phyloP scores from a whole-genome alignment of 1,140 invertebrate genomes.

The Aporrectodea caliginosa region DNA sequence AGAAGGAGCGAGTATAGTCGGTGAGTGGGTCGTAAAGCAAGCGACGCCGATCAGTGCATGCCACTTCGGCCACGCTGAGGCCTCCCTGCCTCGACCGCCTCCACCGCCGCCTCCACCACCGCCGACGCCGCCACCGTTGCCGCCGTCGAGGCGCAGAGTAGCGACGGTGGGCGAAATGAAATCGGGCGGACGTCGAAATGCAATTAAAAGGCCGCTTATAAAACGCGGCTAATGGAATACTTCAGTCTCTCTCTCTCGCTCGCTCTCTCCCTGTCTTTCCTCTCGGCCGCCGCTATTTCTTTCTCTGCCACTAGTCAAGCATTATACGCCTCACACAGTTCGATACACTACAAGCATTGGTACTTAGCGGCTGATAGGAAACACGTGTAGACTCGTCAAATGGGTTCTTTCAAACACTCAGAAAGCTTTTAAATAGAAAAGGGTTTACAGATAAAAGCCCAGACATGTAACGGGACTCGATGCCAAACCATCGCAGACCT shows the following conservation, averaged over 20 bases:
- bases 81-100: no score
- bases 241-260: background rate
- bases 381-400: conserved; percentile 2
- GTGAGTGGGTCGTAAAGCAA: no score
- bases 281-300: background rate
- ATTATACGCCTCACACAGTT: background rate
- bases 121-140: no score
- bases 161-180: background rate
- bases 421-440: conserved; percentile 3
- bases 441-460: background rate
- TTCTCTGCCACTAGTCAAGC: no score
- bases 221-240: background rate
- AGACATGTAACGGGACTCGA: background rate
- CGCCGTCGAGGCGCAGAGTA: no score
- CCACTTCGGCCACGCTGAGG: no score
- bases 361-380: background rate
- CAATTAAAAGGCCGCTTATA: conserved; percentile 1
- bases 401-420: conserved; percentile 2
- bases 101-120: no score
- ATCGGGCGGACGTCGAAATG: background rate
- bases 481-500: background rate
- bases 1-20: no score
- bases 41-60: no score
- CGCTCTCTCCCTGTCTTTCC: background rate
- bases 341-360: background rate